A percentile compares a stretch with the other conserved stretches of the same genome.
phyloP scores from a whole-genome alignment of 2,797 vertebrate genomes.

The Hoplostethus atlanticus region DNA sequence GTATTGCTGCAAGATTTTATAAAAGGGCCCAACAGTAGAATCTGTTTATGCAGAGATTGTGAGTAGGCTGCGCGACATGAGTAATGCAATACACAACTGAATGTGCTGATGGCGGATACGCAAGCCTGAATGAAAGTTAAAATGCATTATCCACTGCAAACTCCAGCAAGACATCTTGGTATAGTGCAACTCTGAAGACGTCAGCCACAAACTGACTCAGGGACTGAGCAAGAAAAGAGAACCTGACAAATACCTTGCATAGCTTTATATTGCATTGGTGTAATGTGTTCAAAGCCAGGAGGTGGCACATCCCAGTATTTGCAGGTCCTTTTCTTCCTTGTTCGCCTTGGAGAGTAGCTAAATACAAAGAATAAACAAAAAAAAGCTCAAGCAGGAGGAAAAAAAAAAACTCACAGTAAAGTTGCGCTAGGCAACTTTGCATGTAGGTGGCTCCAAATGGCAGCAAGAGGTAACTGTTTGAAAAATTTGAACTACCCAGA shows the following conservation, averaged over 20 bases:
- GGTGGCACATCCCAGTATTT: conserved; percentile 89
- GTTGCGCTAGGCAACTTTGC: too few relatives aligned
- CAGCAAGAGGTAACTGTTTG: too few relatives aligned
- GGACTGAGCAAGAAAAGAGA: neutral
- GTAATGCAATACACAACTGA: neutral
- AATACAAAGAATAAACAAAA: neutral
- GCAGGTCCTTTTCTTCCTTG: conserved; percentile 80
- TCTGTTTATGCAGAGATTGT: neutral
- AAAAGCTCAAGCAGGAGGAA: neutral
- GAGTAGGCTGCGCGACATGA: neutral
- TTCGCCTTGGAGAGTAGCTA: conserved; percentile 81
- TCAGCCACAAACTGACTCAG: neutral
- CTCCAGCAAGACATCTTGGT: too few relatives aligned
- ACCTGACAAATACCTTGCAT: conserved; percentile 84
- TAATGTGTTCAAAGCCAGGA: conserved; percentile 87
- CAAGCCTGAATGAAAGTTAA: neutral
- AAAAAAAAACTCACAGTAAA: neutral
- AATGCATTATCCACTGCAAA: neutral
- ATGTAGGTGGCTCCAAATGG: too few relatives aligned
- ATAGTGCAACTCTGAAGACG: too few relatives aligned
- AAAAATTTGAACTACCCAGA: too few relatives aligned
- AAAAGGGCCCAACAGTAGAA: neutral
- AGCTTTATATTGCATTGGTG: conserved; percentile 89
- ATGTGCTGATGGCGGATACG: neutral
- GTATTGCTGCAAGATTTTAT: neutral